phyloP scores from a whole-genome alignment of 2,888 invertebrate species.

The Galerucella nymphaeae region DNA sequence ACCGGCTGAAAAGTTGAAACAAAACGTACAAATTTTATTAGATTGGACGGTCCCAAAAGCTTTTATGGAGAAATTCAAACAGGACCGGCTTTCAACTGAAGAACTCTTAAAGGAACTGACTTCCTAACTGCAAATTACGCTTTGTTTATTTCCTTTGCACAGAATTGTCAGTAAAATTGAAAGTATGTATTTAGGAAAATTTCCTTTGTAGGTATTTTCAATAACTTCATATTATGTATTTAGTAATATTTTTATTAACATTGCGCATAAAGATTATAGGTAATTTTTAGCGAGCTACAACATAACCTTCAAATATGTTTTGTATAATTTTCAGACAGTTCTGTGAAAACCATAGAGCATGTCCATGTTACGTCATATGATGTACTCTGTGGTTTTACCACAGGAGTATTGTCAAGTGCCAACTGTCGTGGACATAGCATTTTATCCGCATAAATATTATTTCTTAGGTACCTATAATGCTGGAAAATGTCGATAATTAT shows the following conservation, averaged over 20 bases:
- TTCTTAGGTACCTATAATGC: no score
- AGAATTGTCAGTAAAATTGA: no score
- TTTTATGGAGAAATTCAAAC: constrained; percentile 80
- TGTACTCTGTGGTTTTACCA: no score
- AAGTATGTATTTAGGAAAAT: no score
- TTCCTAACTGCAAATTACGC: constrained; percentile 58
- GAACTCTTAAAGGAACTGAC: constrained; percentile 82
- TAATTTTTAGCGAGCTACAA: no score
- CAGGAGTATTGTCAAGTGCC: no score
- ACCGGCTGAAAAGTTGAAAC: constrained; percentile 74
- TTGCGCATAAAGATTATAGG: not conserved
- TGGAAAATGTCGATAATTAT: no score
- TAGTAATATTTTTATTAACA: not conserved
- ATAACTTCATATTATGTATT: not conserved
- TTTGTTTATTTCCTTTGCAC: not conserved
- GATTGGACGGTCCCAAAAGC: constrained; percentile 84
- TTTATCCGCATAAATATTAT: no score
- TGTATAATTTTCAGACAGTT: not conserved
- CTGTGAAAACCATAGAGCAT: not conserved
- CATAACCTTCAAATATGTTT: no score
- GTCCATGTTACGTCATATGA: no score
- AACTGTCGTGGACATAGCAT: no score
- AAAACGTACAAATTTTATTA: constrained; percentile 81
- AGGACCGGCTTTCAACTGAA: constrained; percentile 80
- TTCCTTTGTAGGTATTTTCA: not conserved